Evolutionary conservation across 2,113 vertebrate species (phyloP), one percentile per base, ranked within the genome.

Genomic region (Edolisoma coerulescens): DNA sequence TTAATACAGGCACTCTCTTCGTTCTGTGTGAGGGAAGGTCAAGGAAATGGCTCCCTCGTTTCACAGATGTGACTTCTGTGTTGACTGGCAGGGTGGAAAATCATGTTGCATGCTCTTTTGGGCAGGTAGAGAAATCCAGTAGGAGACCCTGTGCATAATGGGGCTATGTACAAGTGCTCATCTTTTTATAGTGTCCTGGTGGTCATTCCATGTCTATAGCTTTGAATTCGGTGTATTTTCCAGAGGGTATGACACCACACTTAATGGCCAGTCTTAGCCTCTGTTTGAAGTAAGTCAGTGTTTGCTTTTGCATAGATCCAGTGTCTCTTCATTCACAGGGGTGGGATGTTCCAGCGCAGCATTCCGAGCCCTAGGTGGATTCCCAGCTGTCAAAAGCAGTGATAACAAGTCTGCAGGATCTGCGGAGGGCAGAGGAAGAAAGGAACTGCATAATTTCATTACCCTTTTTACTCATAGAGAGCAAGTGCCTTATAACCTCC

Each of bases 1-100:
- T 94, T 44, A 27, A 33, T 84, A 39, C 39, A 60, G 84, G 52
- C 37, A 13, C 35, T 90, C 37, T 84, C 3, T 30, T 24, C 12
- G 2, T 57, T 56, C 47, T 33, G 8, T 15, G 52, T 16, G 50
- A 86, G n/a, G 24, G n/a, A 42, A 86, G 88, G 54, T 65, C n/a
- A 56, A 39, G 73, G 37, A 64, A 69, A 71, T 39, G 30, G 56
- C 64, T 94, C 57, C n/a, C 14, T 44, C 0, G 39, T 57, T 30
- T 41, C 41, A 68, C 76, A 88, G 88, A 86, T 92, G 92, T 64
- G 95, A 17, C 74, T 89, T 60, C 49, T 90, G 68, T 4, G 5
- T 61, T 91, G 90, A 90, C 65, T 78, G 92, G 27, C 86, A 87
- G 89, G 32, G 14, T 60, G 78, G 93, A 49, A 86, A 90, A 94